Base-by-base conservation (phyloP, 2,797 vertebrate genomes). In the Phataginus tetradactyla region DNA sequence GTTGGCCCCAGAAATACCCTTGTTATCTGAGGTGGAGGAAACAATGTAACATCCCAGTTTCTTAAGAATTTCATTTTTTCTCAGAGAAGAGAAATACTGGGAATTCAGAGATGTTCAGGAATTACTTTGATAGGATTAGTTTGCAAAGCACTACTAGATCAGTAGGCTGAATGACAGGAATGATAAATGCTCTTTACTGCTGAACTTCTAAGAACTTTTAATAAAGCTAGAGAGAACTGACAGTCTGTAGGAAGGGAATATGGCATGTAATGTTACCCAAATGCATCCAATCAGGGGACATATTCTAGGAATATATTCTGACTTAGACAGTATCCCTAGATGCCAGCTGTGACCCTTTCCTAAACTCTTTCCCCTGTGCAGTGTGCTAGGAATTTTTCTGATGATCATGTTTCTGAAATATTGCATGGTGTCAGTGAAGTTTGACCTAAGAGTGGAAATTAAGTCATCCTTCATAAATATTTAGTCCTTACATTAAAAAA, bases 391-490 rank as follows among this genome's bases (percentile, higher is more conserved):
- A 85, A 63, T 27, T 72, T 88, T 96, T 66, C 84, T 74, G 61
- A 86, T 29, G 69, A 71, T 12, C 14, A 7, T 9, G 2, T 55
- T 87, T 87, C 80, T 93, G 66, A 90, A 92, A 87, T 53, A 85
- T 86, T 94, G 83, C 89, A 34, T 21, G 21, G 34, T 79, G 27
- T 64, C 91, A 68, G 6, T 75, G 80, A 85, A 95, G 80, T 78
- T 23, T 90, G 80, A 42, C 59, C 7, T 12, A 69, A 51, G 29
- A 53, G 37, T 45, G 34, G 63, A 93, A 45, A 69, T 53, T 51
- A 93, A 84, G 32, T 64, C 32, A 69, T 39, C 25, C 18, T 5
- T 86, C 21, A 21, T 29, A 63, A 53, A 39, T 79, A 75, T 66
- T 81, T 91, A 18, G 23, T 51, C 74, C 25, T 95, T 89, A 27